phyloP scores from a whole-genome alignment of 2,797 vertebrate species.

The Aplochiton taeniatus region DNA sequence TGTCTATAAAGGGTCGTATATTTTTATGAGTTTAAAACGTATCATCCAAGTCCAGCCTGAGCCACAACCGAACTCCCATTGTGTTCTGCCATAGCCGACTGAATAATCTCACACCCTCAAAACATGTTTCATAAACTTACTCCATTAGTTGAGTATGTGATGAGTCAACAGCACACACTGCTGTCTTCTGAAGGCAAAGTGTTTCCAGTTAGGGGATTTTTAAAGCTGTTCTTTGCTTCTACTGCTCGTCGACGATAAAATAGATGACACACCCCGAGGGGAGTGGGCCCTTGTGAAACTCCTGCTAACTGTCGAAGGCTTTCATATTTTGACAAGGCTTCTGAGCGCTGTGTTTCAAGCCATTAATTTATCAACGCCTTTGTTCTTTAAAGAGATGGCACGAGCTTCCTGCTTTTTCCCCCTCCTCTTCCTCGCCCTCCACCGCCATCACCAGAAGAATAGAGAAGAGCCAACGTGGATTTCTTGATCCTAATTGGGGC shows the following conservation, averaged over 20 bases:
- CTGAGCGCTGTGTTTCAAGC: constrained; percentile 47
- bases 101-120: too few species aligned
- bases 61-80: too few species aligned
- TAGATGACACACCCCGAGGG: constrained; percentile 47
- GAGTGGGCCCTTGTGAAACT: constrained; percentile 41
- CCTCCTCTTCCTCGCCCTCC: too few species aligned
- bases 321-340: constrained; percentile 64
- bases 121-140: too few species aligned
- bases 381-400: constrained; percentile 51
- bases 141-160: too few species aligned
- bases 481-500: constrained; percentile 64
- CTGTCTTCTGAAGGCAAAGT: constrained; percentile 41
- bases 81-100: too few species aligned
- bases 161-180: neutral
- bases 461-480: constrained; percentile 47
- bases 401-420: constrained; percentile 27
- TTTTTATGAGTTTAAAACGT: too few species aligned
- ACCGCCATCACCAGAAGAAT: constrained; percentile 33
- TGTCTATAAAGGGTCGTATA: too few species aligned
- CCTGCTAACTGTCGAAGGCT: constrained; percentile 62
- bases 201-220: constrained; percentile 18
- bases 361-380: constrained; percentile 56
- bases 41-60: too few species aligned
- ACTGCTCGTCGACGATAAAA: constrained; percentile 48
- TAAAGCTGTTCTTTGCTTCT: constrained; percentile 39